These are phyloP conservation scores for Lepus oiostolus DNA, from an alignment of 2,797 vertebrate species.

Conservation along the genomic window DNA sequence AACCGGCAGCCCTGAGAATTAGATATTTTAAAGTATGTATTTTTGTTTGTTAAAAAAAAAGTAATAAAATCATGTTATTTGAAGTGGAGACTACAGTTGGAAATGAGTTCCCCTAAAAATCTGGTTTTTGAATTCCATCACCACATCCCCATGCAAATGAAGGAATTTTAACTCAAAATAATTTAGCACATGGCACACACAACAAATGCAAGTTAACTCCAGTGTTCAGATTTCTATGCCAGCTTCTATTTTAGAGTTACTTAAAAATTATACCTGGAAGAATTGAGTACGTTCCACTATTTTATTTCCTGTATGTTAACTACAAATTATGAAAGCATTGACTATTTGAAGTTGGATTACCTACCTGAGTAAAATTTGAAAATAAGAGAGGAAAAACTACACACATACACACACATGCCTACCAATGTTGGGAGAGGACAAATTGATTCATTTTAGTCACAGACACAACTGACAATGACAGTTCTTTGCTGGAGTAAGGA, in stretches of 20 bases:
- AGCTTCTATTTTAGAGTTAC: constrained; percentile 54
- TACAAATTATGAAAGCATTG: constrained; percentile 41
- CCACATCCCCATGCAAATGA: background rate
- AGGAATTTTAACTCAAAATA: constrained; percentile 61
- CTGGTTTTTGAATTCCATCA: background rate
- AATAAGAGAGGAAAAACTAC: background rate
- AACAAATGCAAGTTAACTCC: background rate
- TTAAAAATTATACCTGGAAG: constrained; percentile 45
- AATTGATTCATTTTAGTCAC: background rate
- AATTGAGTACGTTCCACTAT: constrained; percentile 53
- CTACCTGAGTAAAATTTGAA: constrained; percentile 56
- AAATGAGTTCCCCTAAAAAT: constrained; percentile 37
- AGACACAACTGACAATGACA: background rate
- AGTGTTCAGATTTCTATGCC: constrained; percentile 16
- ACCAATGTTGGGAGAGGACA: background rate
- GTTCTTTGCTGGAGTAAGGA: background rate
- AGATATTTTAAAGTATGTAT: constrained; percentile 12
- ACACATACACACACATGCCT: background rate
- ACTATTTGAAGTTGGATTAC: constrained; percentile 49
- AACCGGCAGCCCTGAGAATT: background rate
- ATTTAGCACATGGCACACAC: background rate
- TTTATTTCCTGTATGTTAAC: background rate
- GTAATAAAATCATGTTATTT: constrained; percentile 7
- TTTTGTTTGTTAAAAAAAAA: background rate
- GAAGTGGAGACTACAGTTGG: background rate